phyloP scores from a whole-genome alignment of 2,888 invertebrate genomes.

The Epinotia bilunana region DNA sequence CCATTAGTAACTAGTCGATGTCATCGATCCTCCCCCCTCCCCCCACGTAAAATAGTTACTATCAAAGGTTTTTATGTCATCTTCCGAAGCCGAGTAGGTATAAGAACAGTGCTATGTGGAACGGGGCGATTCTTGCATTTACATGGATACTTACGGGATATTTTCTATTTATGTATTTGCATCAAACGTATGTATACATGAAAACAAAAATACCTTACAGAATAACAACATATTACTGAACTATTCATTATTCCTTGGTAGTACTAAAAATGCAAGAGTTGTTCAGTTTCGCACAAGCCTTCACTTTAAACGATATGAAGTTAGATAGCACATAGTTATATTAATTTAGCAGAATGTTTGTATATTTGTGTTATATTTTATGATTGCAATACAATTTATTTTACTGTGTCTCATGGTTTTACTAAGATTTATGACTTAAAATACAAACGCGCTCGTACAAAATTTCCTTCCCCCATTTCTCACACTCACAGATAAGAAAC shows the following conservation, averaged over 20 bases:
- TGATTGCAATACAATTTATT: conserved; percentile 53
- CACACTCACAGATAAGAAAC: no score
- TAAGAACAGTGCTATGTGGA: neutral
- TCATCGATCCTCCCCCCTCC: no score
- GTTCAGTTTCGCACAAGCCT: neutral
- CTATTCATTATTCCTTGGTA: neutral
- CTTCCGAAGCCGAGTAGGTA: neutral
- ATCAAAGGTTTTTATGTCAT: neutral
- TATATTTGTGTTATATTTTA: conserved; percentile 51
- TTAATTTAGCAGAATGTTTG: conserved; percentile 40
- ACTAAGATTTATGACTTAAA: conserved; percentile 1
- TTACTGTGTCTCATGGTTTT: conserved; percentile 48
- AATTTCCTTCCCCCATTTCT: no score
- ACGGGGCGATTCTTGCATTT: neutral
- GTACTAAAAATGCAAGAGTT: neutral
- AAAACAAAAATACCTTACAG: no score
- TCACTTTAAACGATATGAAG: conserved; percentile 17
- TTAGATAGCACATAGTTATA: conserved; percentile 38
- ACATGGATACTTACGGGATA: neutral
- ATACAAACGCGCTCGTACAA: neutral
- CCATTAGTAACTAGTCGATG: no score
- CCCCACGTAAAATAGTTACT: no score
- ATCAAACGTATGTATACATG: no score
- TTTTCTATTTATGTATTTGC: no score
- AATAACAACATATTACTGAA: no score